These are phyloP conservation scores for Bhutanitis thaidina DNA, from an alignment of 2,888 invertebrate species.

Conservation along the genomic window DNA sequence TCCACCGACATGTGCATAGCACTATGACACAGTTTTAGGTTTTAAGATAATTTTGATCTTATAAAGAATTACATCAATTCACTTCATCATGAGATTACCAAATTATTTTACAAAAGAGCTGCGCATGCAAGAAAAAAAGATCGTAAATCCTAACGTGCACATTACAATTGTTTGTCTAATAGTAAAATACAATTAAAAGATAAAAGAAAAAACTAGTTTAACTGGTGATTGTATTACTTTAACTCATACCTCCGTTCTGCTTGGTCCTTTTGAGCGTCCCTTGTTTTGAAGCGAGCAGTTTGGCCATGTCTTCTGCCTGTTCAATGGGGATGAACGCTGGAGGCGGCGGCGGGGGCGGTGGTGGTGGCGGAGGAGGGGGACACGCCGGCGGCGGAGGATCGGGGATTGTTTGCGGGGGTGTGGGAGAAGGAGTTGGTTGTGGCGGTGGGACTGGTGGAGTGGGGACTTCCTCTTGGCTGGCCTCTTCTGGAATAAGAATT, in stretches of 20 bases:
- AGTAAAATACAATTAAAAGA: too few species aligned
- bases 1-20: constrained; percentile 2
- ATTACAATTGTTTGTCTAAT: too few species aligned
- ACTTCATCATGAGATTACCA: too few species aligned
- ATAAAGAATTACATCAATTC: too few species aligned
- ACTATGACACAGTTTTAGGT: too few species aligned
- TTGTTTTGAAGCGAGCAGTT: constrained; percentile 78
- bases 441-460: not conserved
- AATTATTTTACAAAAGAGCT: too few species aligned
- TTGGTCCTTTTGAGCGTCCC: constrained; percentile 73
- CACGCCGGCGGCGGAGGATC: constrained; percentile 25
- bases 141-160: too few species aligned
- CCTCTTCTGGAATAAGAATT: not conserved
- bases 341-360: constrained; percentile 68
- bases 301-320: constrained; percentile 73
- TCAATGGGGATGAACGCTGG: constrained; percentile 40
- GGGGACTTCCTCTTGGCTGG: too few species aligned
- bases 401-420: constrained; percentile 26
- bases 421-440: constrained; percentile 13
- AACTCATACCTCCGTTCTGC: constrained; percentile 71
- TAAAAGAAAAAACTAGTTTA: too few species aligned
- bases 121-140: too few species aligned
- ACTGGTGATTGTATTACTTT: too few species aligned
- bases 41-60: too few species aligned
- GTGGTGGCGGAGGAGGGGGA: constrained; percentile 45